Conservation (phyloP, 2,113 vertebrate genomes). For the Salvelinus fontinalis region DNA sequence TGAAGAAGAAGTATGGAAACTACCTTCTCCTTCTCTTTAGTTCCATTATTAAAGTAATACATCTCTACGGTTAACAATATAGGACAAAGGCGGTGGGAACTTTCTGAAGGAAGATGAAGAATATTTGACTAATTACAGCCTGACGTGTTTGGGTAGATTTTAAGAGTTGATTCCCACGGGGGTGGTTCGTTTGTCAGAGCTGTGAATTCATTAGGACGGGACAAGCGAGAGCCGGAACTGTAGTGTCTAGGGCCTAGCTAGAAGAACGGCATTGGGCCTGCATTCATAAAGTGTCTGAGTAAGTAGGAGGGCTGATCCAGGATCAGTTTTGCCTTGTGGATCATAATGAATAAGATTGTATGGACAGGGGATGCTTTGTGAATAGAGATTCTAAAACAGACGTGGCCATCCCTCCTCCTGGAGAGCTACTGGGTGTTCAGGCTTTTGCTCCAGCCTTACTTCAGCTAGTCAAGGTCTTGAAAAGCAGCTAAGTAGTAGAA, state of each 20-base stretch:
- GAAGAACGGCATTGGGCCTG: background rate
- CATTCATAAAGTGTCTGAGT: background rate
- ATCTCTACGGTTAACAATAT: conserved; percentile 54
- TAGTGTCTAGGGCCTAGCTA: background rate
- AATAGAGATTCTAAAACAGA: too few species aligned
- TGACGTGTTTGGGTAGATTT: conserved; percentile 64
- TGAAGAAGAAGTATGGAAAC: conserved; percentile 19
- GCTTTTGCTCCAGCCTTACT: too few species aligned
- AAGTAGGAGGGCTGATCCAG: background rate
- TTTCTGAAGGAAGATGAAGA: conserved; percentile 46
- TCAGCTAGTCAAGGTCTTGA: too few species aligned
- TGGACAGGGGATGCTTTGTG: too few species aligned
- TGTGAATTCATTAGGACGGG: conserved; percentile 42
- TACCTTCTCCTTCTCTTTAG: conserved; percentile 16
- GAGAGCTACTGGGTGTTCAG: too few species aligned
- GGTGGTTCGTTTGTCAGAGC: conserved; percentile 55
- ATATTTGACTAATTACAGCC: conserved; percentile 68
- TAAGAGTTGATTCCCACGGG: conserved; percentile 59
- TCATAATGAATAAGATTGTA: too few species aligned
- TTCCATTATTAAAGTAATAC: conserved; percentile 65
- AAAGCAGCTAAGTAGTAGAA: too few species aligned
- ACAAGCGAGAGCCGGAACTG: background rate
- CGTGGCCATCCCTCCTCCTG: too few species aligned
- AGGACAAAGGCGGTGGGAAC: conserved; percentile 52
- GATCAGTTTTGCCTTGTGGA: background rate